A percentile compares a stretch with the other conserved stretches of the same genome.
Conservation (phyloP, 2,113 vertebrate genomes). For the Epinephelus cyanopodus region DNA sequence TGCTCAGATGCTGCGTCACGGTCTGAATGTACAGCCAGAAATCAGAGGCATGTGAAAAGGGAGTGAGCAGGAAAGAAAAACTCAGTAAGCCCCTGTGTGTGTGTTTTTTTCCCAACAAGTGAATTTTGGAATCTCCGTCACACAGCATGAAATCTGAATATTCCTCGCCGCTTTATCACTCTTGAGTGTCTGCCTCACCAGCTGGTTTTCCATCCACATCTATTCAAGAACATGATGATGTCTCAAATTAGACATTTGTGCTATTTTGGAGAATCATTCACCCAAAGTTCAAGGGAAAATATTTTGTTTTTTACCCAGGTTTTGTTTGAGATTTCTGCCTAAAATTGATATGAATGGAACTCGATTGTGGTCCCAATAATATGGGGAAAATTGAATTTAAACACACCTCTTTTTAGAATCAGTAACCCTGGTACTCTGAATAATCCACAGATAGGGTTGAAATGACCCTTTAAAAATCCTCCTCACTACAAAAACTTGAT, state of each 20-base stretch:
- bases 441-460: neutral
- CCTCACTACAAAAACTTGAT: neutral
- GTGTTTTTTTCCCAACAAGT: neutral
- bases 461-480: too few relatives aligned
- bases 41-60: neutral
- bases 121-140: conserved; percentile 8
- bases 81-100: neutral
- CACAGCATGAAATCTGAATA: neutral
- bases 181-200: neutral
- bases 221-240: neutral
- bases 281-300: neutral
- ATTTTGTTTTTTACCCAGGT: neutral
- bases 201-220: neutral
- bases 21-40: conserved; percentile 14
- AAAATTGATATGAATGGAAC: neutral
- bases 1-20: conserved; percentile 1
- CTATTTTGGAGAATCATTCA: neutral
- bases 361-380: neutral
- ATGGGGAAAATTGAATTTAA: neutral
- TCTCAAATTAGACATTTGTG: neutral
- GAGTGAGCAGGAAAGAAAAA: neutral
- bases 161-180: neutral
- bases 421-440: neutral
- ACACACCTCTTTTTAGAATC: neutral
- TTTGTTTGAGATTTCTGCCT: neutral